Evolutionary conservation across 2,888 invertebrate genomes (phyloP), one percentile per base, ranked within the genome.

Genomic region (Hesperia comma): DNA sequence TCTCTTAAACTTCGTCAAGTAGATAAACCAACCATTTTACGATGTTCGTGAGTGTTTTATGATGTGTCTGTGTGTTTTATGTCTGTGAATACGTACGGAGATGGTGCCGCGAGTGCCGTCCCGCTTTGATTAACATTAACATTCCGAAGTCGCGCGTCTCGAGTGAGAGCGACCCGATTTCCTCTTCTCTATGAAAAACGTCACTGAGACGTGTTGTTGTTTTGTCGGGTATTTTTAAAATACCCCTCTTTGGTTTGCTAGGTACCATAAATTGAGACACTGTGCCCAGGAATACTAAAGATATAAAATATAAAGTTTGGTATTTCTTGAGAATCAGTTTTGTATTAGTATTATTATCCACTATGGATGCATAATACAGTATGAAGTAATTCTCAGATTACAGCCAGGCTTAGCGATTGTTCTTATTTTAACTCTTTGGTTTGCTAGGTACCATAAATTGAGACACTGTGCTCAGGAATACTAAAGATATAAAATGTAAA

Each of bases 151-250:
- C 40, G 15, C 61, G 61, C 62, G 32, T 33, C 62, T 54, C 54
- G 62, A 43, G 63, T 55, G 63, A 53, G 55, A 63, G 43, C 54
- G 41, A 41, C 63, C 57, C 43, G 57, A 26, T 58, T 58, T 58
- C 57, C 43, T 58, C 43, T 26, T 21, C 57, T 41, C 43, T 58
- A 43, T 58, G 57, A 58, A 58, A 26, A 58, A 41, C 57, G 57
- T 49, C 49, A 49, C 19, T 49, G 12, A 37, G 12, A 37, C 12
- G 12, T 37, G 12, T 8, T 37, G 1, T 10, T 37, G 37, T 37
- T 37, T 37, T 37, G 12, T 37, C 37, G 6, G 7, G 46, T 46
- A n/a, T 46, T 46, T 43, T 43, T 15, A 46, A 15, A 7, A 46
- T 15, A 46, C 43, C 43, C 33, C 10, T 33, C 7, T 43, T 43